Conservation (phyloP, 2,888 invertebrate species). For the Chrysolina americana region DNA sequence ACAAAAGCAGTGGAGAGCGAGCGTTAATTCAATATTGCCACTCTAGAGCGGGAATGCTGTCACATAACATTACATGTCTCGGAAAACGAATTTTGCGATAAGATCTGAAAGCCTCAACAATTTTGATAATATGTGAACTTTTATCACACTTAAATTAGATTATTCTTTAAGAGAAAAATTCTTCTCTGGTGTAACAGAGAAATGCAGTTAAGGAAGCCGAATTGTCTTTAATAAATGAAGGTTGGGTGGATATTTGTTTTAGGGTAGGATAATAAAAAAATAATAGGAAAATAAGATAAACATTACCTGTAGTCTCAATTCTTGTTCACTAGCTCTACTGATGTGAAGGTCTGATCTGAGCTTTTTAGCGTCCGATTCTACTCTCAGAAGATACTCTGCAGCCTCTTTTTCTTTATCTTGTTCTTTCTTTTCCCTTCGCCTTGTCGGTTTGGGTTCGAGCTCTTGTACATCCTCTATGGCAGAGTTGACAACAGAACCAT, state of each 20-base stretch:
- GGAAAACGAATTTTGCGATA: no score
- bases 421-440: constrained; percentile 67
- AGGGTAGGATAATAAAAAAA: no score
- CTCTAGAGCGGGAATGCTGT: no score
- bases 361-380: constrained; percentile 81
- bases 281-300: neutral
- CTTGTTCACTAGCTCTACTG: constrained; percentile 81
- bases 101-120: no score
- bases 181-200: no score
- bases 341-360: constrained; percentile 82
- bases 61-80: no score
- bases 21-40: no score
- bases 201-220: no score
- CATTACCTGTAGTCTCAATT: constrained; percentile 79
- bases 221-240: no score
- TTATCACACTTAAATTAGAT: neutral
- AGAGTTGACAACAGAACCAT: constrained; percentile 60
- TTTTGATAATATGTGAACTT: neutral
- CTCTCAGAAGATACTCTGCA: constrained; percentile 73
- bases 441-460: constrained; percentile 48
- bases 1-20: no score
- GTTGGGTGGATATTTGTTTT: no score
- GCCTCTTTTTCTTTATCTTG: constrained; percentile 70
- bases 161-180: no score
- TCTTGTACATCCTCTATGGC: constrained; percentile 37